These are phyloP conservation scores for Peromyscus melanophrys DNA, from an alignment of 2,797 vertebrate species.

Conservation along the genomic window DNA sequence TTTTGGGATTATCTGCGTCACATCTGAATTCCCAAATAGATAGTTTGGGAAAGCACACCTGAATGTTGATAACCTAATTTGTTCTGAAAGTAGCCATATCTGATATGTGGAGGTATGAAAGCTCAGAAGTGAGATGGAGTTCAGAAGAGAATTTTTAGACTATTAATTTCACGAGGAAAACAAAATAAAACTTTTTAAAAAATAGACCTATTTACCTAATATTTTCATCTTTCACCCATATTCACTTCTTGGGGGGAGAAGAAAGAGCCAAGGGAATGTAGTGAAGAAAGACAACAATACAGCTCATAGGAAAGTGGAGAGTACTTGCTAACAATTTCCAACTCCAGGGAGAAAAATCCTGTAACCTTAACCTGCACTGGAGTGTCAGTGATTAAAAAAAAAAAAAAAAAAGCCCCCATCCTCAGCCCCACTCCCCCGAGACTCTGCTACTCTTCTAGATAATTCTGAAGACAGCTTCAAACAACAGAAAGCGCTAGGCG, in stretches of 20 bases:
- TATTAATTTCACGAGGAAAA: conserved; percentile 65
- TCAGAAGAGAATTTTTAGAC: not conserved
- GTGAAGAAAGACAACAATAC: not conserved
- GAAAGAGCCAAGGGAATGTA: not conserved
- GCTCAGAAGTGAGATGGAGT: not conserved
- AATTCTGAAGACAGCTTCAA: conserved; percentile 26
- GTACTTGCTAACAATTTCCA: not conserved
- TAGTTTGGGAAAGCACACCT: conserved; percentile 46
- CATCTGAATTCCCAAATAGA: conserved; percentile 39
- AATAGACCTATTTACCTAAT: not conserved
- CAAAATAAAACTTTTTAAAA: not conserved
- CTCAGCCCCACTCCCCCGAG: not conserved
- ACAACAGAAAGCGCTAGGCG: not conserved
- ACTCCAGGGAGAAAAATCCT: not conserved
- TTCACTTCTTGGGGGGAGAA: not conserved
- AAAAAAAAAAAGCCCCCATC: not conserved
- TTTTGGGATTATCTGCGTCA: not conserved
- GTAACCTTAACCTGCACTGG: not conserved
- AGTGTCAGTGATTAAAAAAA: not conserved
- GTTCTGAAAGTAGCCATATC: conserved; percentile 34
- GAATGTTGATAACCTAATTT: conserved; percentile 56
- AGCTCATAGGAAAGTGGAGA: not conserved
- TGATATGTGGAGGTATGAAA: conserved; percentile 41
- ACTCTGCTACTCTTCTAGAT: not conserved
- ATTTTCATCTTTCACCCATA: not conserved